Base-by-base conservation (phyloP, 1,140 invertebrate species). In the Galleria mellonella region DNA sequence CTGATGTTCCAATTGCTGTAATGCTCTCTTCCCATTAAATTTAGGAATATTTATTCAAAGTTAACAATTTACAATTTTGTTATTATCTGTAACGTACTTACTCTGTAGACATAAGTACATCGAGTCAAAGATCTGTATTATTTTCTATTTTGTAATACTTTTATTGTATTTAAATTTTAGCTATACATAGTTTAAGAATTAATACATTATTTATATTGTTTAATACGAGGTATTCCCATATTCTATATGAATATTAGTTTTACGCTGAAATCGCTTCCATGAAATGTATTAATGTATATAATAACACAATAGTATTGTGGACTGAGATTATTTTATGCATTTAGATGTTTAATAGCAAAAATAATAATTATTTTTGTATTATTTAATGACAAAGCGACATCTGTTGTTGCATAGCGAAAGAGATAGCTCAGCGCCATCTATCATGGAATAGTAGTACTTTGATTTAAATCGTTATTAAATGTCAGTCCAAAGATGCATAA, bases 111-210 rank as follows among this genome's bases (percentile, higher is more conserved):
- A 50, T 84, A 84, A 82, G 81, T 67, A 63, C 65, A 65, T 74
- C 72, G 72, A 84, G 81, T 84, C 81, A 84, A 81, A 84, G 81
- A 84, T 84, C 81, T 84, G 81, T 84, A 84, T 84, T 84, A 84
- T 81, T 82, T 81, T 78, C 68, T 82, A 84, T 81, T 82, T 84
- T 81, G 67, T 82, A 82, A 76, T 81, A 81, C 62, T 76, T 76
- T 81, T 81, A 73, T 64, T 75, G 67, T 84, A 83, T 82, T 78
- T 82, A 76, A 72, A 71, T 44, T 51, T 50, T 74, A 78, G 59
- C 55, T 59, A 6, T 23, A 23, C 6, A 6, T 23, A 43, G 44
- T 38, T 41, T 76, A 79, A 74, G 75, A 36, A 70, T 74, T 74
- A 67, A 72, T 76, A 73, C 67, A 69, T 74, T 82, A 84, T 82